Percentiles rank a stretch among this genome's conserved stretches.
These are phyloP conservation scores for Bungarus multicinctus DNA, from an alignment of 2,113 vertebrate genomes.

Conservation along the genomic window DNA sequence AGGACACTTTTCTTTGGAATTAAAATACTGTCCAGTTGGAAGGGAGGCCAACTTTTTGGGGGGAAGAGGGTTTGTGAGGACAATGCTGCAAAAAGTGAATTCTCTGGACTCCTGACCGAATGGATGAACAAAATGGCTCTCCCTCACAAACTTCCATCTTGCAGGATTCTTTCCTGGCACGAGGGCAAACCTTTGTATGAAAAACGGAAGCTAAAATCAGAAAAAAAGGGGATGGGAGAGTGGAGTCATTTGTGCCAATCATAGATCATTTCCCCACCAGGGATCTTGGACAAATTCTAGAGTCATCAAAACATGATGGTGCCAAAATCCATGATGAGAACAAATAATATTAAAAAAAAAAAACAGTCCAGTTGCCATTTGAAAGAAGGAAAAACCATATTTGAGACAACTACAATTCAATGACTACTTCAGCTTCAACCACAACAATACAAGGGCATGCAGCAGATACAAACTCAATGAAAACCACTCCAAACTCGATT, in stretches of 20 bases:
- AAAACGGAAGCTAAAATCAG: neutral
- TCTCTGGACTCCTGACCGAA: neutral
- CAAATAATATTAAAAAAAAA: too few relatives aligned
- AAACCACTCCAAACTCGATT: too few relatives aligned
- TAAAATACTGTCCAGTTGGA: constrained; percentile 23
- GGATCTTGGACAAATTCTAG: neutral
- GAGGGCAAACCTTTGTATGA: neutral
- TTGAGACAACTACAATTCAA: too few relatives aligned
- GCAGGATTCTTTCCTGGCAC: neutral
- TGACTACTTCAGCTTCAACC: too few relatives aligned
- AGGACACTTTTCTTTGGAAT: constrained; percentile 28
- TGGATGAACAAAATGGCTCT: neutral
- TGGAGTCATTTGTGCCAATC: neutral
- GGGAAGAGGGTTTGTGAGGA: neutral
- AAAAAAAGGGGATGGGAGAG: neutral
- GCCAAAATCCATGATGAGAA: neutral
- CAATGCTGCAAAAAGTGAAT: neutral
- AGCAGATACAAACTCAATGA: too few relatives aligned
- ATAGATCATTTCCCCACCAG: neutral
- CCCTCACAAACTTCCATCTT: neutral
- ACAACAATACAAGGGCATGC: too few relatives aligned
- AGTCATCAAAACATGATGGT: neutral
- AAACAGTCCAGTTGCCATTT: too few relatives aligned
- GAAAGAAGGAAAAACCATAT: too few relatives aligned
- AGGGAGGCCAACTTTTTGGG: neutral